These are phyloP conservation scores for Stegostoma tigrinum DNA, from an alignment of 2,113 vertebrate genomes.

Conservation along the genomic window DNA sequence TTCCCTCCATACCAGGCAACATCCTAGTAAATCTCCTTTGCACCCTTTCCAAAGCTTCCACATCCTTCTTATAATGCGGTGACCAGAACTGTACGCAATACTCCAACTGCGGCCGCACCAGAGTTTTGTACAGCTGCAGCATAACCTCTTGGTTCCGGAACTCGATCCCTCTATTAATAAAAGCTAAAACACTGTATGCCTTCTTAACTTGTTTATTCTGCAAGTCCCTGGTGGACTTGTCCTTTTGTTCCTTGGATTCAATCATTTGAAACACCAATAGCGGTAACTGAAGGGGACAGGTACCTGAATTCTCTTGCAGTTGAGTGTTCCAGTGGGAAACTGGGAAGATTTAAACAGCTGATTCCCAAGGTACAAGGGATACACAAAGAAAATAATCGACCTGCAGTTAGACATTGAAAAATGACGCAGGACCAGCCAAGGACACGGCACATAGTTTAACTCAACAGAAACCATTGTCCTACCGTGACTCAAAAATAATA, in stretches of 20 bases:
- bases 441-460: background rate
- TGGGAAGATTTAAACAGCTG: background rate
- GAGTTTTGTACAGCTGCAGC: no score
- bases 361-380: background rate
- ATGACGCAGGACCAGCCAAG: background rate
- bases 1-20: no score
- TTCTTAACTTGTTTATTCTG: background rate
- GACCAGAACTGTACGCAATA: no score
- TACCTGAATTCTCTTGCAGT: background rate
- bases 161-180: no score
- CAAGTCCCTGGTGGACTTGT: background rate
- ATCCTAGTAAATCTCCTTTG: no score
- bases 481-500: background rate
- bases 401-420: background rate
- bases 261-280: background rate
- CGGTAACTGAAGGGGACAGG: background rate
- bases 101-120: no score
- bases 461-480: background rate
- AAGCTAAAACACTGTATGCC: no score
- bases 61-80: no score
- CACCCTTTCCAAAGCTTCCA: no score
- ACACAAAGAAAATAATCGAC: background rate
- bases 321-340: background rate
- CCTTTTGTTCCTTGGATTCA: background rate
- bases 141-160: no score